Conservation (phyloP, 2,888 invertebrate species). For the Liodrosophila aerea region DNA sequence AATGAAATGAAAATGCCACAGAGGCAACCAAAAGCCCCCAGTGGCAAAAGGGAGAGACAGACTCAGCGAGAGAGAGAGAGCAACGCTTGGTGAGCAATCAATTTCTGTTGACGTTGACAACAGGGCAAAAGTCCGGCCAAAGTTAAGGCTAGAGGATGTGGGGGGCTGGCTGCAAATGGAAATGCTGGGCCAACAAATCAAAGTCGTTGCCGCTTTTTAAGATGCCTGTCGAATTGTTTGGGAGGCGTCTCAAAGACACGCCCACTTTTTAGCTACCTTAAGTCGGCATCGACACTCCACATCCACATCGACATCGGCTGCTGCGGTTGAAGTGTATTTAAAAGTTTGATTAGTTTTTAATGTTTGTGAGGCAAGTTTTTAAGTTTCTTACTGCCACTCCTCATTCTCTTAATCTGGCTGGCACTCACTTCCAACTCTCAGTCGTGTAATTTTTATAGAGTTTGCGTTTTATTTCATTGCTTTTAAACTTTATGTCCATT, state of each 20-base stretch:
- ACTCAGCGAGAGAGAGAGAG: not conserved
- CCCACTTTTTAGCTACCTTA: conserved; percentile 51
- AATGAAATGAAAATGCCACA: conserved; percentile 79
- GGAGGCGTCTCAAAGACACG: conserved; percentile 20
- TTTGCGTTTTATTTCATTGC: conserved; percentile 41
- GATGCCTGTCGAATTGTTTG: conserved; percentile 72
- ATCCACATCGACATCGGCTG: conserved; percentile 6
- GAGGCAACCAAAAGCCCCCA: conserved; percentile 64
- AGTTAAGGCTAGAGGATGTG: conserved; percentile 55
- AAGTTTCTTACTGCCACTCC: conserved; percentile 14
- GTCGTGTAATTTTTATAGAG: conserved; percentile 50
- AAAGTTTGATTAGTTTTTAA: conserved; percentile 78
- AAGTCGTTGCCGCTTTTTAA: conserved; percentile 70
- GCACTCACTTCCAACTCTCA: not conserved
- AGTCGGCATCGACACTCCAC: conserved; percentile 25
- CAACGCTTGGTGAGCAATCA: conserved; percentile 68
- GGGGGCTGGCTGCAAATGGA: not conserved
- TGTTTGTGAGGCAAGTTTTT: conserved; percentile 61
- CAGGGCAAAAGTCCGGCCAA: conserved; percentile 75
- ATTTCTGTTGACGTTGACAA: conserved; percentile 78
- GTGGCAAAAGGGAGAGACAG: conserved; percentile 17
- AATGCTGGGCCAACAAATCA: conserved; percentile 65
- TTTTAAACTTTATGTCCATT: conserved; percentile 25
- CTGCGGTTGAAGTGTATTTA: conserved; percentile 79
- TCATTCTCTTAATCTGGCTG: too few species aligned